Conservation (phyloP, 2,113 vertebrate genomes). For the Ahaetulla prasina region DNA sequence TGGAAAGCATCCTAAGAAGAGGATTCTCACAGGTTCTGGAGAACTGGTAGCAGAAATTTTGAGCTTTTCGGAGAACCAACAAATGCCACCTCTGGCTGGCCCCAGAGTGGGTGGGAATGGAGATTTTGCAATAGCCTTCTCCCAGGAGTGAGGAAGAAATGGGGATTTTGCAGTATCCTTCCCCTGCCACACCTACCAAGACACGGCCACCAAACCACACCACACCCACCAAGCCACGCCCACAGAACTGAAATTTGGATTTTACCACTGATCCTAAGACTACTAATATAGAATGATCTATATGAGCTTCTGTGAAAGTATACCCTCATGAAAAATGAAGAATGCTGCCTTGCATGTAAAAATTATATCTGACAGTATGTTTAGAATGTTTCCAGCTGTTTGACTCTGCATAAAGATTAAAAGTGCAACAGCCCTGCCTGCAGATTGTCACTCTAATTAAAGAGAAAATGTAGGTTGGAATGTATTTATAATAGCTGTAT, state of each 20-base stretch:
- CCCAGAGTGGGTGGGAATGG: too few species aligned
- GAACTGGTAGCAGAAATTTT: too few species aligned
- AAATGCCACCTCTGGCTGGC: too few species aligned
- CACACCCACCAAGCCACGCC: too few species aligned
- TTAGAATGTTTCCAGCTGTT: neutral
- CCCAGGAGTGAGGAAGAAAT: too few species aligned
- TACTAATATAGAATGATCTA: neutral
- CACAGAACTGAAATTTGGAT: too few species aligned
- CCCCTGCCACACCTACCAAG: too few species aligned
- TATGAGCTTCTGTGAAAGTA: neutral
- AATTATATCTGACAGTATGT: neutral
- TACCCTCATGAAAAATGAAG: neutral
- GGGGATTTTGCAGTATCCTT: too few species aligned
- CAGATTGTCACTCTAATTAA: neutral
- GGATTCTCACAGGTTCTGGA: too few species aligned
- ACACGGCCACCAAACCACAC: too few species aligned
- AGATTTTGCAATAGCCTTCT: too few species aligned
- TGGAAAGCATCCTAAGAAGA: neutral
- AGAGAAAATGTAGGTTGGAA: neutral
- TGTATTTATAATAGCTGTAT: neutral
- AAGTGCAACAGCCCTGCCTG: neutral
- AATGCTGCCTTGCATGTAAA: neutral
- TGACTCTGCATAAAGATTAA: neutral
- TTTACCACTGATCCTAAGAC: neutral
- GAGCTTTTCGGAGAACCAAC: too few species aligned